A percentile compares a stretch with the other conserved stretches of the same genome.
Evolutionary conservation across 2,113 vertebrate species (phyloP).

Genomic region (Dermatemys mawii): DNA sequence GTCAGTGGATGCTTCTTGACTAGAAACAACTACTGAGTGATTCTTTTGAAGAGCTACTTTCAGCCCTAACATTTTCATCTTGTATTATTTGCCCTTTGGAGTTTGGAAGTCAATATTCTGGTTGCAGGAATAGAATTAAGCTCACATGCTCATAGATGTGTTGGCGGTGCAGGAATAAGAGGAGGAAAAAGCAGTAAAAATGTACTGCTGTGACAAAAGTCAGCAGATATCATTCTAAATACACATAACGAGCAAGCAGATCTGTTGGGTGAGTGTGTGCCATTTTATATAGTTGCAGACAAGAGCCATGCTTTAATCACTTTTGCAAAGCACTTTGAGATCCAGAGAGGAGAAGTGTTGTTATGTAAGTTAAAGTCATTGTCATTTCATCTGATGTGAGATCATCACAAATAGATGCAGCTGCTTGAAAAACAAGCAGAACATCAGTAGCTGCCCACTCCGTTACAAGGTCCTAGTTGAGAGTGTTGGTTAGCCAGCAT

Average conservation of each 20-base stretch:
- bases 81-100: neutral
- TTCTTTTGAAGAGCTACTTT: neutral
- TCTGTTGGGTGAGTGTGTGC: neutral
- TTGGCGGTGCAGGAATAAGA: conserved; percentile 11
- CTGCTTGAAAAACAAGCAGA: neutral
- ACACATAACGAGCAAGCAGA: neutral
- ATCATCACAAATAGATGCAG: neutral
- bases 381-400: neutral
- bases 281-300: neutral
- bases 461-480: neutral
- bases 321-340: neutral
- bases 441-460: neutral
- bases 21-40: neutral
- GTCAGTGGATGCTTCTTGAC: neutral
- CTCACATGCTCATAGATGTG: conserved; percentile 13
- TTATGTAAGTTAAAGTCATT: neutral
- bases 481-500: neutral
- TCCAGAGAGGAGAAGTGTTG: neutral
- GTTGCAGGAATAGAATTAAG: neutral
- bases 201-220: neutral
- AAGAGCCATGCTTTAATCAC: neutral
- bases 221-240: neutral
- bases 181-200: neutral
- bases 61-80: neutral
- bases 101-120: neutral